Evolutionary conservation across 1,140 invertebrate genomes (phyloP).

Genomic region (Bombus huntii): DNA sequence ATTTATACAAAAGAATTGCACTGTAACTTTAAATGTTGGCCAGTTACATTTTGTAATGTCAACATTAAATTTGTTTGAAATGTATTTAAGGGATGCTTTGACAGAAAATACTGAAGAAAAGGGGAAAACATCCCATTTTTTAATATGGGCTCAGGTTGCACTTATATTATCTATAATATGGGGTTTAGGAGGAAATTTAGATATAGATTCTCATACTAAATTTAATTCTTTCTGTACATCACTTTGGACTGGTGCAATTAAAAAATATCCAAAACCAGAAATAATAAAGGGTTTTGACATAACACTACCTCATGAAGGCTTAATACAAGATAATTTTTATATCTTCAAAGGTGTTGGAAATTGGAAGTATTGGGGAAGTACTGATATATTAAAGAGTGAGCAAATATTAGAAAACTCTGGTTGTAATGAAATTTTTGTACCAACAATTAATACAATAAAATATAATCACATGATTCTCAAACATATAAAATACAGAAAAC

Average conservation of each 20-base stretch:
- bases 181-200: conserved; percentile 84
- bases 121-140: conserved; percentile 73
- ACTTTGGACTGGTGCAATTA: conserved; percentile 76
- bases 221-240: conserved; percentile 85
- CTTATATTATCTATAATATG: conserved; percentile 85
- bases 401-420: conserved; percentile 64
- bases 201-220: conserved; percentile 81
- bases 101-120: conserved; percentile 69
- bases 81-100: conserved; percentile 82
- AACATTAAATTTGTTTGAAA: conserved; percentile 84
- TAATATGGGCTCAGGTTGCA: conserved; percentile 83
- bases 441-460: conserved; percentile 86
- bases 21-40: conserved; percentile 80
- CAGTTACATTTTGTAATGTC: conserved; percentile 81
- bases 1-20: conserved; percentile 80
- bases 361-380: conserved; percentile 82
- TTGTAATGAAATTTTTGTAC: conserved; percentile 83
- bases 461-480: conserved; percentile 79
- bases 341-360: conserved; percentile 78
- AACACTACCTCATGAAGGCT: conserved; percentile 83
- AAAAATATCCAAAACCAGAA: conserved; percentile 82
- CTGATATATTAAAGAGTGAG: conserved; percentile 80
- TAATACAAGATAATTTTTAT: conserved; percentile 86
- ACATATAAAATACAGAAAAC: conserved; percentile 80
- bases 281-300: conserved; percentile 83